Evolutionary conservation across 2,797 vertebrate genomes (phyloP).

Genomic region (Siniperca undulata): DNA sequence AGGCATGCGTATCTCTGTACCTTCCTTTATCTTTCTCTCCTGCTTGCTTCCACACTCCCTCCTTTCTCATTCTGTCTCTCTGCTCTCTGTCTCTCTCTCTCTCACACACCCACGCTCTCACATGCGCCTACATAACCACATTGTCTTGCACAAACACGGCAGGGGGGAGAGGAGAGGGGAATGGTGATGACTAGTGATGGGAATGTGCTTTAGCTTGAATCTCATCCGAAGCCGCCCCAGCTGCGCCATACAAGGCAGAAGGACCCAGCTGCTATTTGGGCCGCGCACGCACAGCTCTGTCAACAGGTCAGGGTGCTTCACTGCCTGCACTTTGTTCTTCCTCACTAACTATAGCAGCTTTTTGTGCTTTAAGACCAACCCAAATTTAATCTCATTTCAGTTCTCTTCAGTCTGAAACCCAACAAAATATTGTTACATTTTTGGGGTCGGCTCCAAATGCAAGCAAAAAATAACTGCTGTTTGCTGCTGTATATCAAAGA

Average conservation of each 20-base stretch:
- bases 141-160: constrained; percentile 61
- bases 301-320: constrained; percentile 50
- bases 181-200: constrained; percentile 44
- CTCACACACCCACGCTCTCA: constrained; percentile 36
- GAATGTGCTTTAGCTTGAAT: constrained; percentile 56
- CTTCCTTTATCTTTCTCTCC: constrained; percentile 37
- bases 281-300: constrained; percentile 33
- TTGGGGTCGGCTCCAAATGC: neutral
- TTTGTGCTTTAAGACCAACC: constrained; percentile 18
- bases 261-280: constrained; percentile 59
- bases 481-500: neutral
- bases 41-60: constrained; percentile 24
- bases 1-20: neutral
- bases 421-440: constrained; percentile 15
- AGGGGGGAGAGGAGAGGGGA: constrained; percentile 29
- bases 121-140: constrained; percentile 57
- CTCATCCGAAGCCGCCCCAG: constrained; percentile 50
- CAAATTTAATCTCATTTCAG: constrained; percentile 26
- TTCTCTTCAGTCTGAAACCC: constrained; percentile 40
- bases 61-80: constrained; percentile 26
- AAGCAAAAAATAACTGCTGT: neutral
- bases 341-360: constrained; percentile 39
- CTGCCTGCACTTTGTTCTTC: constrained; percentile 40
- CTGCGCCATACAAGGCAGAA: constrained; percentile 39
- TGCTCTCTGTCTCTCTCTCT: constrained; percentile 19